Evolutionary conservation across 2,888 invertebrate species (phyloP).

Genomic region (Labia minor): DNA sequence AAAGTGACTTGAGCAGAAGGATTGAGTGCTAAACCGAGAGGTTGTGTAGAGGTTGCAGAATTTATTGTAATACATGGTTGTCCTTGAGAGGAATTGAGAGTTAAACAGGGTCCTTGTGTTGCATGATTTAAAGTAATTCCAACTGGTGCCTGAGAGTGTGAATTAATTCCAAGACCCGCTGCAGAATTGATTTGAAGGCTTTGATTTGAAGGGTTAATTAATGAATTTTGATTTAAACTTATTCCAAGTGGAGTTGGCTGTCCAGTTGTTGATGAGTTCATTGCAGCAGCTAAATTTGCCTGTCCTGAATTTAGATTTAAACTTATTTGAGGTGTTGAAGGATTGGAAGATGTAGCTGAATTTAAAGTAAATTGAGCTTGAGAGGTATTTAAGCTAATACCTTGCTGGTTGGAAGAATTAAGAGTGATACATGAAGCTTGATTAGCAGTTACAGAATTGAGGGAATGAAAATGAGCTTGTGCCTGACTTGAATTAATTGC

Average conservation of each 20-base stretch:
- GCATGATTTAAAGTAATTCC: not conserved
- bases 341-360: not conserved
- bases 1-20: not conserved
- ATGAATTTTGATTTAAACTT: not conserved
- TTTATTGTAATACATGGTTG: not conserved
- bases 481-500: not conserved
- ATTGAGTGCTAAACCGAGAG: not conserved
- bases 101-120: not conserved
- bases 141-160: not conserved
- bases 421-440: not conserved
- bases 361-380: not conserved
- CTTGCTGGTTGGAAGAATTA: not conserved
- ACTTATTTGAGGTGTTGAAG: not conserved
- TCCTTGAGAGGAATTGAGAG: not conserved
- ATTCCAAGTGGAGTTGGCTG: not conserved
- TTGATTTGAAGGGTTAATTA: not conserved
- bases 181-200: not conserved
- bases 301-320: not conserved
- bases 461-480: conserved; percentile 2
- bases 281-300: not conserved
- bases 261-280: not conserved
- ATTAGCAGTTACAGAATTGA: conserved; percentile 5
- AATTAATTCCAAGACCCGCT: not conserved
- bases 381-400: not conserved
- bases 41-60: not conserved